Conservation (phyloP, 2,113 vertebrate genomes). For the Condylura cristata region DNA sequence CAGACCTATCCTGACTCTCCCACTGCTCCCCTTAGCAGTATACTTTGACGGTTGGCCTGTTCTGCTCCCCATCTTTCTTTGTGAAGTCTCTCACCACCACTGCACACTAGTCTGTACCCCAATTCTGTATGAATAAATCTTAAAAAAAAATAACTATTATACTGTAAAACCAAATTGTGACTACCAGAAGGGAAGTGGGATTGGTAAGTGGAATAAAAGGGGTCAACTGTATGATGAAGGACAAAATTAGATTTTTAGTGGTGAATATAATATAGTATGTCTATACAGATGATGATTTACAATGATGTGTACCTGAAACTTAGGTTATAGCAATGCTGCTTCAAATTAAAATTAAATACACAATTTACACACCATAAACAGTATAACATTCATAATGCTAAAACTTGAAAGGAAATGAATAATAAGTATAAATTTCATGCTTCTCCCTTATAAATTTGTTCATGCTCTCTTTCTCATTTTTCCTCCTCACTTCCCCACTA, state of each 20-base stretch:
- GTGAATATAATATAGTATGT: no score
- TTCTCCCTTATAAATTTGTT: not conserved
- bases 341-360: not conserved
- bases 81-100: no score
- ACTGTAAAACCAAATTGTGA: not conserved
- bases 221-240: not conserved
- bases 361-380: not conserved
- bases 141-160: not conserved
- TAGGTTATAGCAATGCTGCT: not conserved
- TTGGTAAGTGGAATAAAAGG: not conserved
- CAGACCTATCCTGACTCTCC: no score
- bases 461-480: not conserved
- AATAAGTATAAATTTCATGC: not conserved
- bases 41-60: no score
- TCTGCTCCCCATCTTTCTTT: no score
- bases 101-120: no score
- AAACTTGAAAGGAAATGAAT: not conserved
- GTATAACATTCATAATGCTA: conserved; percentile 1
- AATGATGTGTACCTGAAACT: no score
- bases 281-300: no score
- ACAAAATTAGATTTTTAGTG: not conserved
- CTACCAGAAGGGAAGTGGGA: not conserved
- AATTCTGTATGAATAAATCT: no score
- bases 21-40: no score
- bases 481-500: not conserved